Conservation (phyloP, 2,888 invertebrate species). For the Seladonia tumulorum region DNA sequence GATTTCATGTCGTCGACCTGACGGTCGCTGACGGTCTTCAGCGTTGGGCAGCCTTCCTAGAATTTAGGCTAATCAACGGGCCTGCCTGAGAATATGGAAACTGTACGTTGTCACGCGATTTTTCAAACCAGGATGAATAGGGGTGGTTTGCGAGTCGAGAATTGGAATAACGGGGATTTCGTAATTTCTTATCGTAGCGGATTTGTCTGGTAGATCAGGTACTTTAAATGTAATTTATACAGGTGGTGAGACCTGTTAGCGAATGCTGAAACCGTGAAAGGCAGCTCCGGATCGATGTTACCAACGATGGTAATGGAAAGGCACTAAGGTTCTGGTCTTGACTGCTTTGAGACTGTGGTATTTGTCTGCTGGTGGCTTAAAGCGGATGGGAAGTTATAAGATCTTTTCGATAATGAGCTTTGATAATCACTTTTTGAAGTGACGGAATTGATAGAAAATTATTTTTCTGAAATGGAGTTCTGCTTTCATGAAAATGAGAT, state of each 20-base stretch:
- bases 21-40: slow-evolving; percentile 63
- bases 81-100: neutral
- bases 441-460: too few relatives aligned
- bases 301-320: slow-evolving; percentile 55
- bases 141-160: neutral
- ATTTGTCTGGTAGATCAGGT: neutral
- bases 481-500: too few relatives aligned
- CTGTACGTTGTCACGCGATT: neutral
- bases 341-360: slow-evolving; percentile 12
- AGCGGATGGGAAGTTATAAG: neutral
- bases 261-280: slow-evolving; percentile 3
- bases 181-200: neutral
- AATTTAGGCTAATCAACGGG: slow-evolving; percentile 28
- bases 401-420: too few relatives aligned
- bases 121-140: neutral
- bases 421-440: too few relatives aligned
- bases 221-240: neutral
- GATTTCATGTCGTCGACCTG: slow-evolving; percentile 79
- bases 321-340: slow-evolving; percentile 55
- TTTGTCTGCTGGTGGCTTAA: neutral
- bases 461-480: too few relatives aligned
- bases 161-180: neutral
- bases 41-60: slow-evolving; percentile 13
- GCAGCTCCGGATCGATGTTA: slow-evolving; percentile 47
- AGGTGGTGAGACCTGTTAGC: slow-evolving; percentile 60